These are phyloP conservation scores for Cirrhinus molitorella DNA, from an alignment of 2,797 vertebrate genomes.

Conservation along the genomic window DNA sequence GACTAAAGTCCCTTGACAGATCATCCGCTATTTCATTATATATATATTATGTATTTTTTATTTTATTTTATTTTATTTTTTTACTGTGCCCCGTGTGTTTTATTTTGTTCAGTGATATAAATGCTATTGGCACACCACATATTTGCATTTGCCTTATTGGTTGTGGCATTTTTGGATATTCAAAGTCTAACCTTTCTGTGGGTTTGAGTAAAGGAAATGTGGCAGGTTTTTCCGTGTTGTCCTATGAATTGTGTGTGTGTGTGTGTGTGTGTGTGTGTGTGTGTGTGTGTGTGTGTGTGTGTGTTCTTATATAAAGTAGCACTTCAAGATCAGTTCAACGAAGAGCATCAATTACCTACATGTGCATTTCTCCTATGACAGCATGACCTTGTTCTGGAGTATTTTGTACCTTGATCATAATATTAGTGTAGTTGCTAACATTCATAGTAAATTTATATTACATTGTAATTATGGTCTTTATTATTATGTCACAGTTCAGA, in stretches of 20 bases:
- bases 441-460: background rate
- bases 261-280: background rate
- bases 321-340: background rate
- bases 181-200: conserved; percentile 62
- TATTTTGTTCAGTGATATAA: background rate
- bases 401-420: background rate
- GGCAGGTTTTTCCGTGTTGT: background rate
- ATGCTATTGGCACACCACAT: background rate
- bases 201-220: conserved; percentile 3
- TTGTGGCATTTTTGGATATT: conserved; percentile 59
- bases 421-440: background rate
- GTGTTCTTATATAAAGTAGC: conserved; percentile 11
- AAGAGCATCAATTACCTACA: background rate
- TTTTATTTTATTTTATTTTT: too few relatives aligned
- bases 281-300: background rate
- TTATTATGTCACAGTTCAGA: background rate
- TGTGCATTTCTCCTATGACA: conserved; percentile 14
- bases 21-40: background rate
- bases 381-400: background rate
- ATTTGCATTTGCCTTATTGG: conserved; percentile 41
- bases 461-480: background rate
- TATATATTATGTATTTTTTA: too few relatives aligned
- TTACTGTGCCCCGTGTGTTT: background rate
- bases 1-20: background rate
- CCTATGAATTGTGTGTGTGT: background rate